Conservation (phyloP, 2,113 vertebrate genomes). For the Oncorhynchus nerka region DNA sequence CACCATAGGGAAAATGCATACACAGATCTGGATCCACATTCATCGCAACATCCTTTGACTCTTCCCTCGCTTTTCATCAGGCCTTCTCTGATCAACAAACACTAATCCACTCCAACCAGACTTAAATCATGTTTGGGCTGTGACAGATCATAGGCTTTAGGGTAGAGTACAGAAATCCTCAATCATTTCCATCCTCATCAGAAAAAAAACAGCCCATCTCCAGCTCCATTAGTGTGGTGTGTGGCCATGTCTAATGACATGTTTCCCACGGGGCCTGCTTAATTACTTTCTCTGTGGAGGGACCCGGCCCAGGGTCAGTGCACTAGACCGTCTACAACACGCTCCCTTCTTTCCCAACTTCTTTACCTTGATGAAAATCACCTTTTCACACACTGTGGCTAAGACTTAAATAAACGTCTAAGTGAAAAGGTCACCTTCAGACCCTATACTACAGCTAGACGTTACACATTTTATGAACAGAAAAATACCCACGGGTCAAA, state of each 20-base stretch:
- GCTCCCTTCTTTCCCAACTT: background rate
- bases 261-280: conserved; percentile 52
- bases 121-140: background rate
- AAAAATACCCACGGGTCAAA: too few relatives aligned
- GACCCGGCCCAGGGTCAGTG: conserved; percentile 3
- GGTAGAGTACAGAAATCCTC: background rate
- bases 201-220: background rate
- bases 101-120: background rate
- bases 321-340: background rate
- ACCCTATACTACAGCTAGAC: too few relatives aligned
- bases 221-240: conserved; percentile 15
- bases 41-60: too few relatives aligned
- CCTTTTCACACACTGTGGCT: too few relatives aligned
- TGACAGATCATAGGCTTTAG: too few relatives aligned
- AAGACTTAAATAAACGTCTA: background rate
- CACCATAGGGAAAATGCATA: too few relatives aligned
- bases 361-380: background rate
- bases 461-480: too few relatives aligned
- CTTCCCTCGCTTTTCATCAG: too few relatives aligned
- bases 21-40: too few relatives aligned
- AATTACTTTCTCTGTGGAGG: conserved; percentile 55
- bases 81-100: background rate
- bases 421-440: too few relatives aligned
- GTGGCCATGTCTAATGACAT: background rate
- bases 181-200: background rate